These are phyloP conservation scores for Enteromius argenteus DNA, from an alignment of 2,797 vertebrate species.

Conservation along the genomic window DNA sequence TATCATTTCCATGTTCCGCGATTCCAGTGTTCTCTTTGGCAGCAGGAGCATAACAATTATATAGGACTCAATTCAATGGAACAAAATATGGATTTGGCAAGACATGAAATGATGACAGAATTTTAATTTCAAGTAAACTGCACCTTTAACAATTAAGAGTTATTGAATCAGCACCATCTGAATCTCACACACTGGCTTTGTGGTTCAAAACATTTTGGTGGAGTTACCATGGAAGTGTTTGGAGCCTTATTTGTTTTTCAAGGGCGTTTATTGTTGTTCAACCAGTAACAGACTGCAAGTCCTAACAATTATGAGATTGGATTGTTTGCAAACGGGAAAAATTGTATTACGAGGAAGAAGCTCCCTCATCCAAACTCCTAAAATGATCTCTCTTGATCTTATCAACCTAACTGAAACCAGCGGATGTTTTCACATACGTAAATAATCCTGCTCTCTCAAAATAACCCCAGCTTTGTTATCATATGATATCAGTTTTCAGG, in stretches of 20 bases:
- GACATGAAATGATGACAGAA: not conserved
- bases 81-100: not conserved
- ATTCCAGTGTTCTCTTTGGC: too few relatives aligned
- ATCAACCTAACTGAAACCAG: not conserved
- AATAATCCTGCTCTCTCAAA: not conserved
- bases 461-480: not conserved
- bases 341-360: not conserved
- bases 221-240: not conserved
- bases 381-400: constrained; percentile 1
- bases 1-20: too few relatives aligned
- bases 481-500: not conserved
- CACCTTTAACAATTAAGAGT: not conserved
- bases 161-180: not conserved
- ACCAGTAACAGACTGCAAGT: constrained; percentile 4
- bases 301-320: not conserved
- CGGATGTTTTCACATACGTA: not conserved
- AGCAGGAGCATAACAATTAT: too few relatives aligned
- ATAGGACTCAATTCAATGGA: not conserved
- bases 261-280: constrained; percentile 20
- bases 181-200: not conserved
- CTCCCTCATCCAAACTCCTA: not conserved
- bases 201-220: constrained; percentile 11
- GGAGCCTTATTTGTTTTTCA: constrained; percentile 3
- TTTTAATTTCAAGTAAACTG: not conserved
- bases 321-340: constrained; percentile 6